These are phyloP conservation scores for Chironex yamaguchii DNA, from an alignment of 30 jellyfish, hydroid and myxozoan genomes.

Conservation along the genomic window DNA sequence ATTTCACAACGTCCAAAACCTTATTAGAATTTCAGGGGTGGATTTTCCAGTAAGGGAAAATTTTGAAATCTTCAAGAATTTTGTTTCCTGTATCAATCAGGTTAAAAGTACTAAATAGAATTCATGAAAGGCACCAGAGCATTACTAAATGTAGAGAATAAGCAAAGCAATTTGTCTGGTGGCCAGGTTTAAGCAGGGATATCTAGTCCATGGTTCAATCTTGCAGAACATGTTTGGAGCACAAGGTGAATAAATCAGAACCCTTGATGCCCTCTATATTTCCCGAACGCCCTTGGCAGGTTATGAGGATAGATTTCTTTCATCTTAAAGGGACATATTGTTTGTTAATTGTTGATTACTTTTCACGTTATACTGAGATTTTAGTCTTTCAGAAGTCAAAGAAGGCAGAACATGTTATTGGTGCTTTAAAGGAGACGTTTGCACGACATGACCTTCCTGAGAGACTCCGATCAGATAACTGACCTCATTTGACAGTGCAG, in stretches of 20 bases:
- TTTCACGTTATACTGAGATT: neutral
- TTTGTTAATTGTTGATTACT: neutral
- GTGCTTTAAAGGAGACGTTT: neutral
- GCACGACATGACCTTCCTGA: neutral
- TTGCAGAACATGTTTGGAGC: neutral
- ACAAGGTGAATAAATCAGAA: neutral
- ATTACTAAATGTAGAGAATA: neutral
- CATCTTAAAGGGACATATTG: neutral
- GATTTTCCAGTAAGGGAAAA: constrained; percentile 8
- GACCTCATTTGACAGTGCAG: no score
- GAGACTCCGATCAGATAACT: no score
- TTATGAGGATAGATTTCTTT: neutral
- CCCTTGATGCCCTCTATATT: neutral
- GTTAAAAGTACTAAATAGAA: neutral
- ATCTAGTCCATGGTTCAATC: neutral
- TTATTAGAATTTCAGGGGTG: constrained; percentile 42
- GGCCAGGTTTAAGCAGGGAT: neutral
- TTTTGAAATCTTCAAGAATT: constrained; percentile 41
- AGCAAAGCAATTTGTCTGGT: neutral
- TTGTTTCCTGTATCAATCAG: no score
- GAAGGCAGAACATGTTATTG: neutral
- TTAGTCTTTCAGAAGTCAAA: neutral
- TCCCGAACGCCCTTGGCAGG: neutral
- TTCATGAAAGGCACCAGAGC: neutral
- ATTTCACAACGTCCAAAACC: constrained; percentile 23